Percentiles rank a stretch among this genome's conserved stretches.
Conservation (phyloP, 2,113 vertebrate species). For the Rostratula benghalensis region DNA sequence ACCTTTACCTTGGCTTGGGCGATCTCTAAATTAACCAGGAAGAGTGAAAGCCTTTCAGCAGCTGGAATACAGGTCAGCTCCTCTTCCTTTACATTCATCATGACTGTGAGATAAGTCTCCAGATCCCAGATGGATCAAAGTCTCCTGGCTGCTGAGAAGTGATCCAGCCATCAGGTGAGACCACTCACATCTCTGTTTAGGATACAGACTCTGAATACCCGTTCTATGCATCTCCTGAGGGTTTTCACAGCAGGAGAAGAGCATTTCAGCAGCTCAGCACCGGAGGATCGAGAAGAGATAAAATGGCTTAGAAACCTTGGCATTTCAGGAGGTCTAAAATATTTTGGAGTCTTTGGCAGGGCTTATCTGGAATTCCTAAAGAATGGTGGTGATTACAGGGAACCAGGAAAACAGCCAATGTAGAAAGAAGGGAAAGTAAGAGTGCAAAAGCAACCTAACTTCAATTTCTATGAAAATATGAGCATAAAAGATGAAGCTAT, state of each 20-base stretch:
- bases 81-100: not conserved
- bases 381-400: not conserved
- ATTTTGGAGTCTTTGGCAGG: not conserved
- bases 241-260: not conserved
- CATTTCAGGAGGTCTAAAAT: not conserved
- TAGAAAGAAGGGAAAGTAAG: not conserved
- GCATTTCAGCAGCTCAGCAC: not conserved
- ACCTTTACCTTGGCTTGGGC: not conserved
- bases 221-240: accelerated
- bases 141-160: not conserved
- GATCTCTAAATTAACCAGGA: not conserved
- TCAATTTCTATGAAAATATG: not conserved
- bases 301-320: not conserved
- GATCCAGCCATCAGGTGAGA: not conserved
- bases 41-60: not conserved
- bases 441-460: not conserved
- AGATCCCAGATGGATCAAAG: not conserved
- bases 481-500: not conserved
- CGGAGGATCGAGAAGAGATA: not conserved
- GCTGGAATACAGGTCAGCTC: not conserved
- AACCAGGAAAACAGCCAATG: not conserved
- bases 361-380: not conserved
- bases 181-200: not conserved
- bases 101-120: not conserved
- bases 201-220: not conserved